Evolutionary conservation across 2,113 vertebrate species (phyloP), one percentile per base, ranked within the genome.

Genomic region (Bungarus multicinctus): DNA sequence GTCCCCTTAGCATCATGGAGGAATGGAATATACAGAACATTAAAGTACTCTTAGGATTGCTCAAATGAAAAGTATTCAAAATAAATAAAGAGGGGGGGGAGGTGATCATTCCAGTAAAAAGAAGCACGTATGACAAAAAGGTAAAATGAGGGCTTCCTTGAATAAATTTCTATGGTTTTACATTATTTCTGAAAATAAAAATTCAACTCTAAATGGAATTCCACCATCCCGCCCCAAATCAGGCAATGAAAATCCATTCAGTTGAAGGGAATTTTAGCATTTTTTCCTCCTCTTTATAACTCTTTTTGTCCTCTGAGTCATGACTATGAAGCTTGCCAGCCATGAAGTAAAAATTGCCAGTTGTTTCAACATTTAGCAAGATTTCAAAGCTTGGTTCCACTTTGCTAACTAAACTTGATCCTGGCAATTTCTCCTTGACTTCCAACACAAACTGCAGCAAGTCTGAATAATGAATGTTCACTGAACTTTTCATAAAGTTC

Each of bases 341-440:
- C 93, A 6, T 0, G 0, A 95, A 53, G 43, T 94, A 88, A 55
- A 95, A 94, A 86, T 34, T 92, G 85, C 25, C 25, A 47, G 9
- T 92, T 90, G 27, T 93, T 94, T 34, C 89, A 54, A 30, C 57
- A 93, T 64, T 93, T 94, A 88, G 85, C 60, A 91, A 69, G 45
- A 45, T 91, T 95, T 47, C 27, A 87, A 50, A 8, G 90, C 90
- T 94, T 86, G 93, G 55, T 18, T 94, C 8, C 11, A 8, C 58
- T 93, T 69, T 85, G 0, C 14, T 85, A 85, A 2, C 6, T 5
- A 85, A 91, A 39, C 47, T 88, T 23, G 27, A 55, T 92, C 74
- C 57, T 90, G 47, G 47, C 47, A 50, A 47, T 86, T 92, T 86
- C 93, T 34, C 93, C 50, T 93, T 93, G 89, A 90, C 45, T 87